Evolutionary conservation across 1,140 invertebrate genomes (phyloP).

Genomic region (Temnothorax nylanderi): DNA sequence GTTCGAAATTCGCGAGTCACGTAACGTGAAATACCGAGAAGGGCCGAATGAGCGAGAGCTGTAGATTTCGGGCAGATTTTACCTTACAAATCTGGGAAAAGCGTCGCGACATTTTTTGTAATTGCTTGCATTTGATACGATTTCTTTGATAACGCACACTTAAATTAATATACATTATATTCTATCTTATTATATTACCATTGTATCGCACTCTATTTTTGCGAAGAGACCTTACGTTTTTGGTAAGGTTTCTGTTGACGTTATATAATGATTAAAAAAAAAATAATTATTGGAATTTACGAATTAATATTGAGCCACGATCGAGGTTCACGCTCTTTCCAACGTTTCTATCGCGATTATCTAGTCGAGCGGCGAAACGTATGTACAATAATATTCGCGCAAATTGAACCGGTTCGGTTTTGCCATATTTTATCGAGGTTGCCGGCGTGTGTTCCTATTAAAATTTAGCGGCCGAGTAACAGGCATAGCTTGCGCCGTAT

Average conservation of each 20-base stretch:
- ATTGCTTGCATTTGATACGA: neutral
- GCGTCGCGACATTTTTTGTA: neutral
- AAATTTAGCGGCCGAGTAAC: constrained; percentile 61
- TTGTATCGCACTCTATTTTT: neutral
- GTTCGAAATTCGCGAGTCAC: constrained; percentile 9
- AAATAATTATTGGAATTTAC: neutral
- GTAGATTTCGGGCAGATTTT: neutral
- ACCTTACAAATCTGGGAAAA: neutral
- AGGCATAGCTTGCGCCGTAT: constrained; percentile 61
- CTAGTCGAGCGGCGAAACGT: constrained; percentile 34
- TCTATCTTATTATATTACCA: neutral
- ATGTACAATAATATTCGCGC: constrained; percentile 53
- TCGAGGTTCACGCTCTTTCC: neutral
- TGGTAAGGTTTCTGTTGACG: neutral
- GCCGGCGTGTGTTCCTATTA: constrained; percentile 51
- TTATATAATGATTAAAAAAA: neutral
- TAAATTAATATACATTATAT: neutral
- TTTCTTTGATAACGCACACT: neutral
- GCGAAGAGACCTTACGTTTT: neutral
- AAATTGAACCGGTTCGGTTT: constrained; percentile 60
- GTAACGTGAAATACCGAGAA: neutral
- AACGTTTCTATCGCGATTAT: constrained; percentile 29
- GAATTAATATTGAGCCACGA: neutral
- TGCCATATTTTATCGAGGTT: constrained; percentile 54
- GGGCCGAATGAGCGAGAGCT: neutral